Evolutionary conservation across 2,797 vertebrate species (phyloP), one percentile per base, ranked within the genome.

Genomic region (Buceros bicornis): DNA sequence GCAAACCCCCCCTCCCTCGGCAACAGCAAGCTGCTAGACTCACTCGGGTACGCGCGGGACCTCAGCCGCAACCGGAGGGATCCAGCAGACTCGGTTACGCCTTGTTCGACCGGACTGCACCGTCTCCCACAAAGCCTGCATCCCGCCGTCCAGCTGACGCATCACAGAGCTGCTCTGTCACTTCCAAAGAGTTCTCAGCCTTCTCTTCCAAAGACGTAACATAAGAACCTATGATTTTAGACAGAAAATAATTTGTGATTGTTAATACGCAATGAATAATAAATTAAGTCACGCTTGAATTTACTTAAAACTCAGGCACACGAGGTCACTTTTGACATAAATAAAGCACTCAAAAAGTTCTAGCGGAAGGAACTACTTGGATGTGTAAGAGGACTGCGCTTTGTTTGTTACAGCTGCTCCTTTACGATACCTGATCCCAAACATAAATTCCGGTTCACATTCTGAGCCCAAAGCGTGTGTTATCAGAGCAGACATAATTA

Each of bases 351-450:
- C 45, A 28, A 40, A 71, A 94, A 62, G 35, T 66, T 69, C 40
- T 54, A 83, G 22, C 60, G 91, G 90, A 85, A 93, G 85, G 76
- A 88, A 86, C 50, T 65, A 69, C 50, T 87, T 90, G 86, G 45
- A 71, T 78, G 78, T 0, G 0, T 37, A 71, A 40, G 13, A 89
- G 71, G 92, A 22, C 14, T 48, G 43, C 53, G 35, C 62, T 93
- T 93, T 85, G 90, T 93, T 88, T 95, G 54, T 86, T 82, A 86
- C 90, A 95, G 90, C 61, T 90, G 82, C 79, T 93, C 51, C 62
- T 57, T 90, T 94, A 76, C 5, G 61, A 65, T 76, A 90, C 31
- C 54, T 82, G 69, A 95, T 66, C 47, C 87, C 18, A 60, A 58
- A 73, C 42, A 90, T 79, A 79, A 90, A 94, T 89, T 72, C 79